phyloP scores from a whole-genome alignment of 2,797 vertebrate species.

The Pangasius djambal region DNA sequence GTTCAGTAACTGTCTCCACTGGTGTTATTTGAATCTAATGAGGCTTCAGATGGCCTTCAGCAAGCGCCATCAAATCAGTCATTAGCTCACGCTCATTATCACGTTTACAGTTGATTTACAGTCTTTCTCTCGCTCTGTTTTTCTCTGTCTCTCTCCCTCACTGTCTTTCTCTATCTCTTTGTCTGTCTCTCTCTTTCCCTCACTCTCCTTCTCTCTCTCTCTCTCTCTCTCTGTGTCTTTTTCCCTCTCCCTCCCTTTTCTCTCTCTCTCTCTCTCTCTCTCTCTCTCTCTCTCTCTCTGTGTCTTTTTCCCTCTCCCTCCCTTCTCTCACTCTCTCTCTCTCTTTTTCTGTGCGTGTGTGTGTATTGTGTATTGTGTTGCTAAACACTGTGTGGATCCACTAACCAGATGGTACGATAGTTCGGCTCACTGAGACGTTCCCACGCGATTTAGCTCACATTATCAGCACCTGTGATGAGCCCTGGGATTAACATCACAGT shows the following conservation, averaged over 20 bases:
- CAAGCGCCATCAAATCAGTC: conserved; percentile 10
- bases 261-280: not conserved
- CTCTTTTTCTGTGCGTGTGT: too few species aligned
- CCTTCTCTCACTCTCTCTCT: not conserved
- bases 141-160: not conserved
- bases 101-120: not conserved
- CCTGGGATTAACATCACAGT: not conserved
- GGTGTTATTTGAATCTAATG: conserved; percentile 10
- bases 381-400: not conserved
- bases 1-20: not conserved
- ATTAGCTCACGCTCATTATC: not conserved
- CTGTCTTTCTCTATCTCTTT: not conserved
- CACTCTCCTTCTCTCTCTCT: not conserved
- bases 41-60: conserved; percentile 26
- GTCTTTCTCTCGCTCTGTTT: not conserved
- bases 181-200: fast-evolving
- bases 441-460: not conserved
- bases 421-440: not conserved
- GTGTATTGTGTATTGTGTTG: not conserved
- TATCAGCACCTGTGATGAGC: not conserved
- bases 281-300: not conserved
- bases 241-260: fast-evolving
- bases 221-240: fast-evolving
- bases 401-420: not conserved
- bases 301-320: too few species aligned